A percentile compares a stretch with the other conserved stretches of the same genome.
Evolutionary conservation across 1,140 invertebrate species (phyloP).

Genomic region (Camponotus vicinus): DNA sequence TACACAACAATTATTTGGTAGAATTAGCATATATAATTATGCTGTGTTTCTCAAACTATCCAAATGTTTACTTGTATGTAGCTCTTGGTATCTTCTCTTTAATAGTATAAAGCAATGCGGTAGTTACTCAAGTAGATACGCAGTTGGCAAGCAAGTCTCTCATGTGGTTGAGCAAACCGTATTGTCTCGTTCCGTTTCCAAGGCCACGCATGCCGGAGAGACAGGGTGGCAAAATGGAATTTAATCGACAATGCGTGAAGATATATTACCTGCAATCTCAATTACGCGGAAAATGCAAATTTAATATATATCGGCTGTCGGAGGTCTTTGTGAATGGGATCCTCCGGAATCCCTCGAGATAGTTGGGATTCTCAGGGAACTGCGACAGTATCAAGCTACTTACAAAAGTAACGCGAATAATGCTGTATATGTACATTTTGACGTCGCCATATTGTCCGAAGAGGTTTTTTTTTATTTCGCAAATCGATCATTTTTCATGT

Average conservation of each 20-base stretch:
- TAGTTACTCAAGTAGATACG: conserved; percentile 49
- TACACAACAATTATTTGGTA: not conserved
- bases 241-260: conserved; percentile 77
- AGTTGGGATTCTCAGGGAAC: conserved; percentile 56
- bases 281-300: conserved; percentile 76
- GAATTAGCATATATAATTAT: not conserved
- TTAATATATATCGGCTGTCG: conserved; percentile 73
- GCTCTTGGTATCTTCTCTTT: conserved; percentile 39
- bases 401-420: conserved; percentile 20
- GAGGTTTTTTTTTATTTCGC: not conserved
- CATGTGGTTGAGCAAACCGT: conserved; percentile 45
- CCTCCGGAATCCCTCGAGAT: conserved; percentile 45
- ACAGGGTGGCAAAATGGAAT: conserved; percentile 71
- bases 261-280: conserved; percentile 76
- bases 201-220: conserved; percentile 42
- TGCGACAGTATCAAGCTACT: conserved; percentile 30
- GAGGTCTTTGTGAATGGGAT: conserved; percentile 64
- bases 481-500: not conserved
- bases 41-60: not conserved
- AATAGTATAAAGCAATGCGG: conserved; percentile 17
- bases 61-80: conserved; percentile 36
- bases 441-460: not conserved
- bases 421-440: not conserved
- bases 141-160: conserved; percentile 53
- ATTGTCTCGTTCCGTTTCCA: conserved; percentile 52